Evolutionary conservation across 2,113 vertebrate genomes (phyloP), one percentile per base, ranked within the genome.

Genomic region (Pelobates fuscus): DNA sequence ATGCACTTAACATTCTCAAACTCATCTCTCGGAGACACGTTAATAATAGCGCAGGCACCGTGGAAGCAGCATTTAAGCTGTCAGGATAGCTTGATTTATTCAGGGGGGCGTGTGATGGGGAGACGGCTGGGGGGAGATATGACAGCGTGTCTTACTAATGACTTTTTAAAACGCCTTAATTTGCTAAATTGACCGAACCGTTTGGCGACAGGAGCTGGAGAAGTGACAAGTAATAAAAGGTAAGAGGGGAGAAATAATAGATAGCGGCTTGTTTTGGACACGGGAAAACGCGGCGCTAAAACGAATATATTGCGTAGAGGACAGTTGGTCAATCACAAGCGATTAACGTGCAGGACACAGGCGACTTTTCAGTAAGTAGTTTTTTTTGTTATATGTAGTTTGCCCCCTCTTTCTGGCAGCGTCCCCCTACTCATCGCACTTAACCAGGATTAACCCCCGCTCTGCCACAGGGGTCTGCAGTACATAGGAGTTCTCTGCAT

Each of bases 121-220:
- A 25, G 29, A 37, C 15, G 71, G 18, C 14, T 18, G 30, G 10
- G 52, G 20, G 20, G 52, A 15, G 62, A 67, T 10, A 29, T 74
- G 71, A 65, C 71, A 75, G 63, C 63, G 21, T 18, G 10, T 67
- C 62, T 75, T 62, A 29, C 62, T 75, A 75, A 75, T 67, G 71
- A 75, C 71, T 75, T 67, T 49, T 46, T 67, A 75, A 75, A 75
- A 59, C 55, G 71, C 71, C 54, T 67, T 75, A 43, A 75, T 75
- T 75, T 75, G 52, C 71, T 67, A 66, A 67, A 67, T 75, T 75
- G 71, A 75, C 71, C 71, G 46, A 75, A 59, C 12, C 49, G 52
- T 46, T 65, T 57, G 61, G 61, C 49, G 61, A 65, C 61, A 65
- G 62, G 61, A 59, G 63, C 32, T 12, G 61, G 11, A 46, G 18